phyloP scores from a whole-genome alignment of 2,113 vertebrate species.

The Apteryx owenii region DNA sequence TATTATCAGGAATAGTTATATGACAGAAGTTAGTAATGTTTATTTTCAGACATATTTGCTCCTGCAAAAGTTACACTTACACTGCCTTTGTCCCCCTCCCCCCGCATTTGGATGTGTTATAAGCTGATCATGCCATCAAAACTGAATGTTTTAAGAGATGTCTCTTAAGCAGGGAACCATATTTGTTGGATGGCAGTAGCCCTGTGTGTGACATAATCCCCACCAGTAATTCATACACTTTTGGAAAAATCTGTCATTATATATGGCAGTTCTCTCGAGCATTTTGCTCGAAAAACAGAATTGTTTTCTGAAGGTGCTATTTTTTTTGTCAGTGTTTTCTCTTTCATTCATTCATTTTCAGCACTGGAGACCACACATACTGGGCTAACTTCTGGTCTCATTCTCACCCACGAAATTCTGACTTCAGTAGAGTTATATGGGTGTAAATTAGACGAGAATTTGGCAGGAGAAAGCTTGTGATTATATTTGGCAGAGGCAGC shows the following conservation, averaged over 20 bases:
- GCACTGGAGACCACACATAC: constrained; percentile 49
- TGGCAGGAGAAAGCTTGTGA: constrained; percentile 64
- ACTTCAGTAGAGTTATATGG: constrained; percentile 39
- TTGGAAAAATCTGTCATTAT: constrained; percentile 32
- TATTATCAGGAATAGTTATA: background rate
- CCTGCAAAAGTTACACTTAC: background rate
- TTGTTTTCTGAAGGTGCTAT: constrained; percentile 33
- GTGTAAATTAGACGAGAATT: constrained; percentile 67
- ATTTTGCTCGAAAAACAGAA: constrained; percentile 2
- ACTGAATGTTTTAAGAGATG: background rate
- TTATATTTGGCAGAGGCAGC: constrained; percentile 69
- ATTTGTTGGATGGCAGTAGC: constrained; percentile 8
- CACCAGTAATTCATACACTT: background rate
- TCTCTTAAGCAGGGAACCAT: background rate
- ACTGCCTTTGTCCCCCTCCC: background rate
- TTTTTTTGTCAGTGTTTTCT: constrained; percentile 42
- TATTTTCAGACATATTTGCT: background rate
- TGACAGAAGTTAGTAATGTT: background rate
- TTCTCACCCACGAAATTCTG: constrained; percentile 55
- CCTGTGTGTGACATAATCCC: constrained; percentile 23
- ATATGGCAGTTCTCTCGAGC: background rate
- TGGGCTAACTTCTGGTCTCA: constrained; percentile 58
- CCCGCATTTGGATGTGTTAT: background rate
- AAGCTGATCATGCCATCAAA: background rate
- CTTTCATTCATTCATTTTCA: constrained; percentile 22